A percentile compares a stretch with the other conserved stretches of the same genome.
phyloP scores from a whole-genome alignment of 2,888 invertebrate species.

The Sarcophaga caerulescens region DNA sequence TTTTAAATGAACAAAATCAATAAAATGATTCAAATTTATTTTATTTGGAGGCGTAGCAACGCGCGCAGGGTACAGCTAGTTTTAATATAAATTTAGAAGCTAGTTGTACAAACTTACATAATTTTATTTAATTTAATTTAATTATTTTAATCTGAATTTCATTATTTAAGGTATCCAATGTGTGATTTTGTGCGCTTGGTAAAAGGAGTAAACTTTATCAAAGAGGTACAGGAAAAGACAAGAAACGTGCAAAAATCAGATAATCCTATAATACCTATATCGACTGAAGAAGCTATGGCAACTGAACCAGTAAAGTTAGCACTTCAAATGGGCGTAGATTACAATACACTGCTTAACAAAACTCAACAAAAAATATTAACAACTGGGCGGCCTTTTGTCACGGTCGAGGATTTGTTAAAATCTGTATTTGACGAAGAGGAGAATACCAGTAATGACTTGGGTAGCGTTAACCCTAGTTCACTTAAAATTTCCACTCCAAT shows the following conservation, averaged over 20 bases:
- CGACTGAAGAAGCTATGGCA: constrained; percentile 81
- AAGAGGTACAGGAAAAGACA: constrained; percentile 78
- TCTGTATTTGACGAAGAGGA: constrained; percentile 87
- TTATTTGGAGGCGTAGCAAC: too few relatives aligned
- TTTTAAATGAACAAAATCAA: too few relatives aligned
- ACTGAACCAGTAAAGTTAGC: constrained; percentile 82
- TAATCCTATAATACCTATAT: constrained; percentile 60
- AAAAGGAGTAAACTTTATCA: constrained; percentile 90
- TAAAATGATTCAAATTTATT: too few relatives aligned
- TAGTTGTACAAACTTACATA: not conserved
- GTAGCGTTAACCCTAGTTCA: not conserved
- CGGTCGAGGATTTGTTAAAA: constrained; percentile 87
- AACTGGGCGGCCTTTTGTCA: constrained; percentile 85
- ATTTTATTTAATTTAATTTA: not conserved
- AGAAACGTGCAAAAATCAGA: constrained; percentile 63
- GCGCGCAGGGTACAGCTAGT: too few relatives aligned
- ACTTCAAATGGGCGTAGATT: constrained; percentile 84
- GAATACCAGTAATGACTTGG: not conserved
- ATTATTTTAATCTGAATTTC: not conserved
- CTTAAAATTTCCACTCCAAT: not conserved
- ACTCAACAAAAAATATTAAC: constrained; percentile 83
- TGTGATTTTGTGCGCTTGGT: constrained; percentile 92
- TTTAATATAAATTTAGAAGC: not conserved
- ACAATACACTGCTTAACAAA: constrained; percentile 83
- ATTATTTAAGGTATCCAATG: constrained; percentile 84